phyloP scores from a whole-genome alignment of 2,888 invertebrate species.

The Drymonia ruficornis region DNA sequence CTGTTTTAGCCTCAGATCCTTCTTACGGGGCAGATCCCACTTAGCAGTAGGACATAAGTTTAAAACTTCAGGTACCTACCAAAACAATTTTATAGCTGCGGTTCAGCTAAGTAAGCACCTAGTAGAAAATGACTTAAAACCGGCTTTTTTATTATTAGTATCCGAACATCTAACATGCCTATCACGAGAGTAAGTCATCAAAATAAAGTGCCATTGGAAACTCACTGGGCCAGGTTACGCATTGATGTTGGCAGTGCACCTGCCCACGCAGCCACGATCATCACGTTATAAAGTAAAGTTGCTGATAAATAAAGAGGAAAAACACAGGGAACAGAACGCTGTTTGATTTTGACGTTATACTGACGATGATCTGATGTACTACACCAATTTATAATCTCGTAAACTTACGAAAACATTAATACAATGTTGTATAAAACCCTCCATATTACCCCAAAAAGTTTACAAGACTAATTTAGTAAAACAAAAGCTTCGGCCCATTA shows the following conservation, averaged over 20 bases:
- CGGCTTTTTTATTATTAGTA: conserved; percentile 43
- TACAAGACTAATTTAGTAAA: conserved; percentile 53
- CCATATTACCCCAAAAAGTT: conserved; percentile 46
- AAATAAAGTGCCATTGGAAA: conserved; percentile 51
- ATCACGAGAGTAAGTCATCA: conserved; percentile 51
- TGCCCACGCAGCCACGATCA: conserved; percentile 32
- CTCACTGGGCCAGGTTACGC: conserved; percentile 42
- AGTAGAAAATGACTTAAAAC: conserved; percentile 9
- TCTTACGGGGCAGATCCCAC: no score
- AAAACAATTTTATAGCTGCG: no score
- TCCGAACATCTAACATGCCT: conserved; percentile 44
- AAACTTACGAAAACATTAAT: conserved; percentile 5
- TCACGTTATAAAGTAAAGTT: conserved; percentile 12
- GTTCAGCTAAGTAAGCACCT: no score
- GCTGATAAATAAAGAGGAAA: conserved; percentile 11
- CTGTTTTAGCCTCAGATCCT: no score
- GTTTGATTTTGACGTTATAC: not conserved
- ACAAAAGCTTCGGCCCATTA: conserved; percentile 63
- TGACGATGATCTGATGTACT: not conserved
- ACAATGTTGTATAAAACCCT: conserved; percentile 19
- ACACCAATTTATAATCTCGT: not conserved
- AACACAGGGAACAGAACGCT: conserved; percentile 13
- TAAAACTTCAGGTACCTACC: no score
- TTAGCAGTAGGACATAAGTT: no score
- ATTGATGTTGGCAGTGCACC: conserved; percentile 46